Evolutionary conservation across 2,888 invertebrate species (phyloP).

Genomic region (Ecdyonurus torrentis): DNA sequence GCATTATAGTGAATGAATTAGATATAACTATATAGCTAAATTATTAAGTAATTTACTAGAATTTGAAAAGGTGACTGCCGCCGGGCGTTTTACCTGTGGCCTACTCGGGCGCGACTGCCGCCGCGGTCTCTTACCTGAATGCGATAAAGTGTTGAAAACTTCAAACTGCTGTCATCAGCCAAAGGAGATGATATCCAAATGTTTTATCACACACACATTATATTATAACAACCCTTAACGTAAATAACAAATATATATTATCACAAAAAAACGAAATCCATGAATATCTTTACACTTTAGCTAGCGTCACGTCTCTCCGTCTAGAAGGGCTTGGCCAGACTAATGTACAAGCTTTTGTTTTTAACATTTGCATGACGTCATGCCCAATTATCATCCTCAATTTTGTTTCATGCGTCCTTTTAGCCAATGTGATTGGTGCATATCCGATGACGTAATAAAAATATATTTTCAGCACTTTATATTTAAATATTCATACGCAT

Average conservation of each 20-base stretch:
- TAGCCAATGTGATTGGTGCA: no score
- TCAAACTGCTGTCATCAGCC: background rate
- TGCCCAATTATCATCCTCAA: background rate
- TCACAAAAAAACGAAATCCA: background rate
- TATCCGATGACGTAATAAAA: background rate
- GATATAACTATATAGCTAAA: no score
- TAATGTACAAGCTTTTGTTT: background rate
- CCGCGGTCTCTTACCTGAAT: background rate
- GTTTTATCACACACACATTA: background rate
- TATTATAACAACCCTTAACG: background rate
- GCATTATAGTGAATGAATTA: no score
- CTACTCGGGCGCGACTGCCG: background rate
- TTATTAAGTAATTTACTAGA: no score
- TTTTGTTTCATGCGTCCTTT: background rate
- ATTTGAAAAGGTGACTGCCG: background rate
- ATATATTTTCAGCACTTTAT: background rate
- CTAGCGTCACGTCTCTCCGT: background rate
- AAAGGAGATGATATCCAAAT: background rate
- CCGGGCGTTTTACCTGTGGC: background rate
- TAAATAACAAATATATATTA: background rate
- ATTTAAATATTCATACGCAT: background rate
- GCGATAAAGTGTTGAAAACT: background rate
- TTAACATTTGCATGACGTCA: background rate
- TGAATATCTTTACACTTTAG: background rate
- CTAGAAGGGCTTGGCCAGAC: background rate